These are phyloP conservation scores for Cotesia glomerata DNA, from an alignment of 1,140 invertebrate species.

Conservation along the genomic window DNA sequence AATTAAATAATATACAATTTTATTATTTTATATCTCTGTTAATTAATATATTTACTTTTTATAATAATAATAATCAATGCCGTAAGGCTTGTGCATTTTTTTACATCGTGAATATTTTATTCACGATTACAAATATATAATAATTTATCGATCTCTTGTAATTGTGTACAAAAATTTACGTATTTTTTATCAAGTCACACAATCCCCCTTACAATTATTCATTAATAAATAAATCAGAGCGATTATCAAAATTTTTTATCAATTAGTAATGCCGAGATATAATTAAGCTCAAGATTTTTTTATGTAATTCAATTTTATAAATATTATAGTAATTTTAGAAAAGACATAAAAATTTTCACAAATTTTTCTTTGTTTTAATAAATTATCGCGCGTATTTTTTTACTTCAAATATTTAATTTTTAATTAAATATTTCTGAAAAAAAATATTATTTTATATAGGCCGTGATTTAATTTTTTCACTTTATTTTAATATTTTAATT, in stretches of 20 bases:
- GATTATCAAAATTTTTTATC: background rate
- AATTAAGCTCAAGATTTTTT: too few relatives aligned
- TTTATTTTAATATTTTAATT: too few relatives aligned
- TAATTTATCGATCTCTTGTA: background rate
- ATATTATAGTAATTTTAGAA: too few relatives aligned
- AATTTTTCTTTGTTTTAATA: too few relatives aligned
- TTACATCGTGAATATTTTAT: background rate
- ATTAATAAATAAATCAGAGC: background rate
- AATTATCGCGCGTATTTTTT: too few relatives aligned
- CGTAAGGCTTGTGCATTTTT: constrained; percentile 3
- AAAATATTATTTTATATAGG: too few relatives aligned
- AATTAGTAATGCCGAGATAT: too few relatives aligned
- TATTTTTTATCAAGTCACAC: background rate
- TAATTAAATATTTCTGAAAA: too few relatives aligned
- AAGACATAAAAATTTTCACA: too few relatives aligned
- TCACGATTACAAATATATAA: background rate
- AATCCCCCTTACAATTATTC: background rate
- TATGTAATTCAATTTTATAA: too few relatives aligned
- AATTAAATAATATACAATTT: background rate
- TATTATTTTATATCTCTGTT: background rate
- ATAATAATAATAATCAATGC: background rate
- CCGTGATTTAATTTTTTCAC: too few relatives aligned
- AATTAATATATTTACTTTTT: background rate
- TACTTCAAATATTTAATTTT: too few relatives aligned
- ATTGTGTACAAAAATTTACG: constrained; percentile 3